These are phyloP conservation scores for Petrocephalus microphthalmus DNA, from an alignment of 2,113 vertebrate genomes.

Conservation along the genomic window DNA sequence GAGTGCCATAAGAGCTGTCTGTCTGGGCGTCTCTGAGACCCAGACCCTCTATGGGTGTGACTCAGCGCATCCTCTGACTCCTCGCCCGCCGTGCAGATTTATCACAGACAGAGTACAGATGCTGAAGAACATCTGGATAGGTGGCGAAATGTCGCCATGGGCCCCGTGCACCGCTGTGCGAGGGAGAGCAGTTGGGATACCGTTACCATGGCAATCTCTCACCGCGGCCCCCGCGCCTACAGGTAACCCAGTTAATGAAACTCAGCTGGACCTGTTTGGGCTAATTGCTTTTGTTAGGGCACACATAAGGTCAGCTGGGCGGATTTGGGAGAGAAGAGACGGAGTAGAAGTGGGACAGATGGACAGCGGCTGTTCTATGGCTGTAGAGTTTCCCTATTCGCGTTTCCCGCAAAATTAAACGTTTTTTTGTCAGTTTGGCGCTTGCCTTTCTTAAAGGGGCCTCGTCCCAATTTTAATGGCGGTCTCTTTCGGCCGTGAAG, in stretches of 20 bases:
- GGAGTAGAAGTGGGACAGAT: background rate
- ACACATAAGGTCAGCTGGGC: background rate
- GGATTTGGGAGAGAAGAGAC: background rate
- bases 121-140: slow-evolving; percentile 6
- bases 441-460: background rate
- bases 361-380: background rate
- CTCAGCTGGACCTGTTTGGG: slow-evolving; percentile 6
- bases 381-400: background rate
- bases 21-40: background rate
- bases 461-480: background rate
- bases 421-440: background rate
- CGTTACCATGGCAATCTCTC: background rate
- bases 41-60: background rate
- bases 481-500: background rate
- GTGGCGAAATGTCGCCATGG: background rate
- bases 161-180: background rate
- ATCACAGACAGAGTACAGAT: slow-evolving; percentile 6
- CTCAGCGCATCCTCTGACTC: background rate
- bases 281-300: background rate
- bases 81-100: background rate
- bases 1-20: background rate
- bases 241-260: slow-evolving; percentile 5
- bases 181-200: background rate
- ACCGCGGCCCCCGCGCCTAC: background rate
- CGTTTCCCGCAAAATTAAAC: background rate